Evolutionary conservation across 1,140 invertebrate genomes (phyloP), one percentile per base, ranked within the genome.

Genomic region (Pogonus chalceus): DNA sequence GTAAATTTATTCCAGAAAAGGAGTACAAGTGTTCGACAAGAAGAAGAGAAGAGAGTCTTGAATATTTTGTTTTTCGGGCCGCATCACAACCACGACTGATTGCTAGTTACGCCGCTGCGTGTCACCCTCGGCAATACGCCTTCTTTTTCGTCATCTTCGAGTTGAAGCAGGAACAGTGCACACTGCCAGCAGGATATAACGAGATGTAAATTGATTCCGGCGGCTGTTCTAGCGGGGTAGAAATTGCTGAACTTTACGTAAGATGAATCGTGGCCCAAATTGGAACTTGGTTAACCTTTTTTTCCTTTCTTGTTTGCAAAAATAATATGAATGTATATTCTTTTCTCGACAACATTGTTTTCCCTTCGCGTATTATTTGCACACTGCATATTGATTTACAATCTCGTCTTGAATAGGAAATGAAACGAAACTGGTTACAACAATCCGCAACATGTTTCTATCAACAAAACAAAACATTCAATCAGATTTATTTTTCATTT

Each of bases 181-280:
- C n/a, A n/a, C n/a, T n/a, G 4, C 7, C 4, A 43, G 7, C 37
- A 9, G 37, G 37, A 12, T 18, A 18, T 43, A 43, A 43, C 37
- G 37, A 43, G 37, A 43, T 43, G 37, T 43, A 43, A 43, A 43
- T 43, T 43, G 37, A 43, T 43, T 12, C 18, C 37, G 18, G 37
- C 37, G 37, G 18, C 37, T 43, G 37, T 43, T 43, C 18, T 9
- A 18, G 9, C 18, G 18, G 37, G 37, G 37, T 43, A 43, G 37
- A 43, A 43, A 43, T 43, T 43, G 37, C 37, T 43, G 37, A 43
- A 43, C 37, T 43, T 43, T 43, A 43, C 37, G 37, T 43, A 43
- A 18, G 37, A 43, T 43, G 37, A 43, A 43, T 43, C 37, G 37
- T 43, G 18, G 9, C 18, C 37, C 18, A 43, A 43, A 43, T 43